Evolutionary conservation across 2,113 vertebrate species (phyloP).

Genomic region (Daubentonia madagascariensis): DNA sequence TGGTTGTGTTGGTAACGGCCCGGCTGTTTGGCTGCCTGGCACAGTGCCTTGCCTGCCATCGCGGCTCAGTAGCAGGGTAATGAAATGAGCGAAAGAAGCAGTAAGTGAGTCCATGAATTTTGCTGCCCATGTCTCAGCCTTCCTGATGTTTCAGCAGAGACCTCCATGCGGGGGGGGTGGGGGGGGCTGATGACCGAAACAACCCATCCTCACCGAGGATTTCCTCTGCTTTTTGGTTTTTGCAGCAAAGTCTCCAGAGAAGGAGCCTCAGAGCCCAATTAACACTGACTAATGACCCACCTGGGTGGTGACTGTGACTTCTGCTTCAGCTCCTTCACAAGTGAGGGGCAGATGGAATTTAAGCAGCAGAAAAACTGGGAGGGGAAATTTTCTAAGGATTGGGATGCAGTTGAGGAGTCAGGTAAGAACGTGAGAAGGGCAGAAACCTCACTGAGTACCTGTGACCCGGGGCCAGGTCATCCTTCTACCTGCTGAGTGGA

Average conservation of each 20-base stretch:
- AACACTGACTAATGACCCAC: neutral
- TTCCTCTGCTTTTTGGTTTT: neutral
- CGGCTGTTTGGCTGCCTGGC: neutral
- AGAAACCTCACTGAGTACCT: neutral
- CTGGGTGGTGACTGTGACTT: neutral
- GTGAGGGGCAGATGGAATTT: neutral
- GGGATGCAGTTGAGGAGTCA: neutral
- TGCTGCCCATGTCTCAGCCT: neutral
- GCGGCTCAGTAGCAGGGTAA: neutral
- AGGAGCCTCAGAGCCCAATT: neutral
- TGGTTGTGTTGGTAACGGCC: neutral
- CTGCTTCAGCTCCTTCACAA: neutral
- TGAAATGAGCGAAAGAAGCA: neutral
- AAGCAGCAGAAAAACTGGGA: neutral
- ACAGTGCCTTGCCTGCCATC: neutral
- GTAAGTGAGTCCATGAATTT: neutral
- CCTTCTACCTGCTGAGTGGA: neutral
- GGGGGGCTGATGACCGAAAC: neutral
- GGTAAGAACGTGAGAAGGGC: neutral
- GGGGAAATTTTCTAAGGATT: neutral
- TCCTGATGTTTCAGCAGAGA: neutral
- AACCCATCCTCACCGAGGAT: neutral
- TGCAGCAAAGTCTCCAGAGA: neutral
- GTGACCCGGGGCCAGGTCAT: too few species aligned
- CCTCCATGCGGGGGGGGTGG: neutral